Evolutionary conservation across 2,888 invertebrate species (phyloP), one percentile per base, ranked within the genome.

Genomic region (Standfussiana lucernea): DNA sequence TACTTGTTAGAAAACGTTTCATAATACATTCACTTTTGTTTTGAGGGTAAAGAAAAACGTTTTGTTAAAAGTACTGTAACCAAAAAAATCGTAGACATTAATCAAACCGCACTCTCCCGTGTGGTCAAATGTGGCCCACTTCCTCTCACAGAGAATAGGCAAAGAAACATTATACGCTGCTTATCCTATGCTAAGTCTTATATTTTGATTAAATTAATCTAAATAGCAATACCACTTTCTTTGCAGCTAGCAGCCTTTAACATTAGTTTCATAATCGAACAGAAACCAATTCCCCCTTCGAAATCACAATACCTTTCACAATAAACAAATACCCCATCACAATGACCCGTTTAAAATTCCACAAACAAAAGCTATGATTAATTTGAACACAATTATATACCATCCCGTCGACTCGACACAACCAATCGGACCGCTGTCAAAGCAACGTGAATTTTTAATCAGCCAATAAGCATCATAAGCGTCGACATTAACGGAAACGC

Each of bases 391-490:
- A 84, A 75, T 75, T 78, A 77, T 87, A 84, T 77, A 69, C 75
- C 45, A 11, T 32, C 77, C 53, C 56, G 28, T 42, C 65, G 56
- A 62, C 18, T 13, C 59, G 72, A 71, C 75, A 61, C 56, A 62
- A 59, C 64, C 70, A 65, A 72, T 77, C 45, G 45, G 35, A 53
- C 40, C 24, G 21, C 40, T 75, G 72, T 73, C 79, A 80, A 85
- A 72, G 71, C 68, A 18, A 11, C 13, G 66, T 80, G 62, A 64
- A 84, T 84, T 82, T 88, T 84, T 83, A 81, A 85, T 77, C 56
- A 73, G 62, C n/a, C 80, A 76, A 77, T 75, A 64, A 79, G 78
- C 62, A 66, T 85, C 73, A 76, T 86, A 88, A 85, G 79, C 62
- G n/a, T 40, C 32, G 79, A 83, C 85, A 84, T 86, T 86, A 85